These are phyloP conservation scores for Anser brachyrhynchus DNA, from an alignment of 2,113 vertebrate species.

Conservation along the genomic window DNA sequence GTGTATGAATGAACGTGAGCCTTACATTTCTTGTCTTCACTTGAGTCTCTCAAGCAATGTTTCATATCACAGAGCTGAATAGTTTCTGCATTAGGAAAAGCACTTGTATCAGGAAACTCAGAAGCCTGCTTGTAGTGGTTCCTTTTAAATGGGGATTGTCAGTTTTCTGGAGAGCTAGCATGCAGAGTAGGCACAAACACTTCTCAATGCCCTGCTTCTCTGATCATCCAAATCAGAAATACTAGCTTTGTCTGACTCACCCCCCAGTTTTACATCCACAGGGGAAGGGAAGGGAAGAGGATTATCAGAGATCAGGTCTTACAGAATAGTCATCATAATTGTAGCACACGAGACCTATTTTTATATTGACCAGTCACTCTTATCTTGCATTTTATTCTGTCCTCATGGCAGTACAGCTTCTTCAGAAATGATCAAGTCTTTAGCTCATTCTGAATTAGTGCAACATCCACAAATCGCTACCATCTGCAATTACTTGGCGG, in stretches of 20 bases:
- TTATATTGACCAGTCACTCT: not conserved
- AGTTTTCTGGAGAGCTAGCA: not conserved
- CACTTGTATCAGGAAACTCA: not conserved
- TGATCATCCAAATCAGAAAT: not conserved
- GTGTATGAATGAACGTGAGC: not conserved
- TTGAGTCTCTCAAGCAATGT: not conserved
- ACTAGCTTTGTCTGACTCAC: not conserved
- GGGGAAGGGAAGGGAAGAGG: not conserved
- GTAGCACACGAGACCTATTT: not conserved
- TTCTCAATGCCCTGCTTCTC: not conserved
- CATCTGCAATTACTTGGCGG: not conserved
- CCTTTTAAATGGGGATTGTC: not conserved
- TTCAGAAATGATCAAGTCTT: not conserved
- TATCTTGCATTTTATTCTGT: not conserved
- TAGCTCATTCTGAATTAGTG: not conserved
- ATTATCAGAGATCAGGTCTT: not conserved
- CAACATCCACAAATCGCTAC: too few relatives aligned
- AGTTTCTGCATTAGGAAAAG: not conserved
- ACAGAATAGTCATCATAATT: not conserved
- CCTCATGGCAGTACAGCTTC: not conserved
- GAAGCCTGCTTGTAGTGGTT: not conserved
- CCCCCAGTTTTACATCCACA: not conserved
- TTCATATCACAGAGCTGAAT: not conserved
- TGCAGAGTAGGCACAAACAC: not conserved
- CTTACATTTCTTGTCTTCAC: not conserved